Base-by-base conservation (phyloP, 2,797 vertebrate species). In the Brachyrhaphis roseni region DNA sequence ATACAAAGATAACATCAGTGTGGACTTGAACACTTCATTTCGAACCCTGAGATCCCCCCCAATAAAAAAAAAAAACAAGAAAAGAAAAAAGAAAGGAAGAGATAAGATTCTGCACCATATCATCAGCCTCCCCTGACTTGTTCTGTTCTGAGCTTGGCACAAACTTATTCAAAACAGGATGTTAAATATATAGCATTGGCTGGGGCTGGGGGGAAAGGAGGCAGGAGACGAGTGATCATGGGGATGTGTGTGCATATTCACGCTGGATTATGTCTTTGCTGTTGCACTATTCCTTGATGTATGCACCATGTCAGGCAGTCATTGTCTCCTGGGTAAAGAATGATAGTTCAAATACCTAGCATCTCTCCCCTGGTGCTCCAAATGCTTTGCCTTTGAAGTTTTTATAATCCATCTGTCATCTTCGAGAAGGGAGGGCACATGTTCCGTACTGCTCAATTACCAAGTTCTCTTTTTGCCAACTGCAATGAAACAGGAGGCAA, bases 361-460 rank as follows among this genome's bases (percentile, higher is more conserved):
- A 96, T 97, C 97, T 98, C 97, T 98, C 97, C 97, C 97, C 96
- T 96, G 97, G 97, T 97, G 97, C 97, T 97, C 96, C 97, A 96
- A 97, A 97, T 96, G 97, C 97, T 96, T 70, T 93, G 92, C 95
- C 97, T 99, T 98, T 99, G 97, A 99, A 98, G 98, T 98, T 99
- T 98, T 98, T 98, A 98, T 99, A 98, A 98, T 98, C 98, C 98
- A 99, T 99, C 98, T 99, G 98, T 98, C 97, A 98, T 98, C 98
- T 98, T 96, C 95, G 94, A 97, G 97, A 96, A 96, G 96, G 97
- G 97, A 98, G 98, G 97, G 97, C 97, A 97, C 97, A 97, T 97
- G 97, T 97, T 97, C 97, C 96, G 96, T 97, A 97, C 97, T 94
- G 97, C 97, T 98, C 97, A 98, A 98, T 98, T 98, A 98, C 97